Conservation (phyloP, 2,797 vertebrate genomes). For the Somateria mollissima region DNA sequence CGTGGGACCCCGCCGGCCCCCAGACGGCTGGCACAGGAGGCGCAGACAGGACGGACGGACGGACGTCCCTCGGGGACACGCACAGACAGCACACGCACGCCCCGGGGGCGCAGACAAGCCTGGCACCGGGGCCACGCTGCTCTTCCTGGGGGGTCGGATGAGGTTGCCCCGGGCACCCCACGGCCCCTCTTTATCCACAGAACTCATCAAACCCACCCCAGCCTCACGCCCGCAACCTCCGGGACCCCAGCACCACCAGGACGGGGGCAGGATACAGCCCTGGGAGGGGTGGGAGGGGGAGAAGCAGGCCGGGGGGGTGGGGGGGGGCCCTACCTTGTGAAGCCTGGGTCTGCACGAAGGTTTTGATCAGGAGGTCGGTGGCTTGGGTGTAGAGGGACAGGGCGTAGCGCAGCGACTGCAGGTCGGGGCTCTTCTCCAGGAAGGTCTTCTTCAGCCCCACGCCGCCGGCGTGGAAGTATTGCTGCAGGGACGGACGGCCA, state of each 20-base stretch:
- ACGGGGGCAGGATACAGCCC: background rate
- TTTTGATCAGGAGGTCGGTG: conserved; percentile 97
- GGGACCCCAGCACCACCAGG: background rate
- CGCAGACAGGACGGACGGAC: conserved; percentile 50
- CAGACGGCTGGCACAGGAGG: background rate
- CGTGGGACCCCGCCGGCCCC: background rate
- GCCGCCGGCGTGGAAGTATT: conserved; percentile 98
- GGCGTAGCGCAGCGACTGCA: conserved; percentile 94
- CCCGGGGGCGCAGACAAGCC: background rate
- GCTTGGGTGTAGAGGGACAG: conserved; percentile 98
- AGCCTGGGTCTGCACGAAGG: conserved; percentile 95
- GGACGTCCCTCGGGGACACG: background rate
- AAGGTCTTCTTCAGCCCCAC: conserved; percentile 98
- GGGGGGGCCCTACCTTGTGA: conserved; percentile 86
- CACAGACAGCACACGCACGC: conserved; percentile 39
- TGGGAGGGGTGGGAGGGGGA: background rate
- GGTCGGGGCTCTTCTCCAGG: conserved; percentile 96
- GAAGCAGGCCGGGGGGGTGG: background rate
- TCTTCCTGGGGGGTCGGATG: background rate
- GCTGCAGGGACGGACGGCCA: conserved; percentile 71
- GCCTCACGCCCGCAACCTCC: fast-evolving
- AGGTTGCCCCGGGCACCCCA: background rate
- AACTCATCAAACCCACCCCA: background rate
- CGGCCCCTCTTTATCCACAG: fast-evolving
- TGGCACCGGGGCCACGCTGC: background rate